Evolutionary conservation across 1,140 invertebrate species (phyloP).

Genomic region (Drosophila busckii): DNA sequence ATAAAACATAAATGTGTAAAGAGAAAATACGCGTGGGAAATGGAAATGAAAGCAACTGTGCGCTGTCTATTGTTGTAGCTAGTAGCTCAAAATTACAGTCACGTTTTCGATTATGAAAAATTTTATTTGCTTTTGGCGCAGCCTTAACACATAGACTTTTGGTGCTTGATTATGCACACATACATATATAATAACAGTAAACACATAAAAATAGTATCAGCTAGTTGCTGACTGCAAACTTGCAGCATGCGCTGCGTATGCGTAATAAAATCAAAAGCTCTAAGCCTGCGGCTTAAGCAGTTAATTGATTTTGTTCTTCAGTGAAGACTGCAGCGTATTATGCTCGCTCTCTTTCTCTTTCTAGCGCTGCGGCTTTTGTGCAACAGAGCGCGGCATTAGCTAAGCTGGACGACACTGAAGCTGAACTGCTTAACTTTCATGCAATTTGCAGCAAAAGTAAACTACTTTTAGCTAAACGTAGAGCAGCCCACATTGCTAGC

Average conservation of each 20-base stretch:
- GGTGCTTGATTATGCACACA: conserved; percentile 27
- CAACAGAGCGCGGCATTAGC: conserved; percentile 66
- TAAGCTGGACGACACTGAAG: conserved; percentile 57
- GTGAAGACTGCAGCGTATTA: conserved; percentile 10
- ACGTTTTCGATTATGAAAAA: conserved; percentile 77
- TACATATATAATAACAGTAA: conserved; percentile 40
- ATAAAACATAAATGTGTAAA: neutral
- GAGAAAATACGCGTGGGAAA: conserved; percentile 9
- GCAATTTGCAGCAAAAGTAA: conserved; percentile 68
- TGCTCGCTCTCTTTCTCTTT: neutral
- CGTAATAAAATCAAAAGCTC: conserved; percentile 12
- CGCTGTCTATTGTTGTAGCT: conserved; percentile 11
- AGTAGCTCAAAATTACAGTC: conserved; percentile 68
- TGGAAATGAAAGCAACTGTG: conserved; percentile 7
- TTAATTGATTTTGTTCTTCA: conserved; percentile 71
- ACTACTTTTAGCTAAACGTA: conserved; percentile 41
- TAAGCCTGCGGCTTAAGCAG: conserved; percentile 49
- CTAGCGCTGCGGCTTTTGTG: conserved; percentile 51
- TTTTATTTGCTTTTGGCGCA: conserved; percentile 59
- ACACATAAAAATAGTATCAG: neutral
- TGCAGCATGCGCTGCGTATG: conserved; percentile 16
- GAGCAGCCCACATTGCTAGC: conserved; percentile 23
- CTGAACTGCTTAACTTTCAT: conserved; percentile 70
- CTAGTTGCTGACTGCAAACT: conserved; percentile 2
- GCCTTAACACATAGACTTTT: conserved; percentile 6